Evolutionary conservation across 2,888 invertebrate species (phyloP), one percentile per base, ranked within the genome.

Genomic region (Agrochola macilenta): DNA sequence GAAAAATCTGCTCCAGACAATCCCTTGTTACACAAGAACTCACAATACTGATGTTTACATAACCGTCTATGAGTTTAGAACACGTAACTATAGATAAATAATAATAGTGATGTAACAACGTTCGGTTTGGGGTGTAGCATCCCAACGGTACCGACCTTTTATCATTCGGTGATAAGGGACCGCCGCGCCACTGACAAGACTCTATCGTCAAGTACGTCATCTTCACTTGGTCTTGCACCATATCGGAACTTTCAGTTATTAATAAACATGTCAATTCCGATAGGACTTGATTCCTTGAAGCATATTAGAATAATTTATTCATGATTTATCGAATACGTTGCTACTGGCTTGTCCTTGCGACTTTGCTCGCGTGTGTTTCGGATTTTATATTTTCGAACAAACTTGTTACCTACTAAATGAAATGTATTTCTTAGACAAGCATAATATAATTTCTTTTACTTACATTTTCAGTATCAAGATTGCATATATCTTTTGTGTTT

Each of bases 131-230:
- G 78, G 83, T 81, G 66, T 77, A 78, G 57, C 70, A 57, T 30
- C 30, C 30, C 30, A 72, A 79, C 69, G 74, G 49, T 64, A 66
- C 65, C 78, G 88, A 89, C 88, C 89, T 88, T 85, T 88, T 89
- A 89, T 88, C 89, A n/a, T 54, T n/a, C 35, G 9, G n/a, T 30
- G 85, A 88, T 86, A 88, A 87, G 77, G 58, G 49, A 11, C 30
- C 49, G 64, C 43, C 58, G 64, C 61, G 64, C 52, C 52, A 82
- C 72, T 69, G 68, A 78, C 63, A 76, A 69, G 30, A 49, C 65
- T 65, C 26, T 49, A 49, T 71, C 73, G 61, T 54, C 61, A 52
- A 54, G 60, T 72, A 43, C 61, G 80, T 78, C 81, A 81, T 75
- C 70, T 60, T 35, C 57, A 76, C 68, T 69, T 26, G 26, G 14